Evolutionary conservation across 2,113 vertebrate genomes (phyloP).

Genomic region (Corapipo altera): DNA sequence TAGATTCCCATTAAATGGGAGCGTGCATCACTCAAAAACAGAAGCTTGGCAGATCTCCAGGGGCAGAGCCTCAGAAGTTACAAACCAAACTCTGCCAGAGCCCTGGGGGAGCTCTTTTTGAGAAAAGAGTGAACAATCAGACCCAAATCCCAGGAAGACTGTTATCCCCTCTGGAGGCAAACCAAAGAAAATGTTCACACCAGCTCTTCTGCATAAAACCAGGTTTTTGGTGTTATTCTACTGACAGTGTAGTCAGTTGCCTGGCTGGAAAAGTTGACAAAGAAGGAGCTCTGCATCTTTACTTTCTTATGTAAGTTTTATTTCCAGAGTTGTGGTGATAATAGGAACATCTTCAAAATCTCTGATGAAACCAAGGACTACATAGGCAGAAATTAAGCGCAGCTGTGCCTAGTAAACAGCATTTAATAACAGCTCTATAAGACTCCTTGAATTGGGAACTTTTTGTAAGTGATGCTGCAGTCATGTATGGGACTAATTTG

Average conservation of each 20-base stretch:
- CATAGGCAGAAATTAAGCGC: background rate
- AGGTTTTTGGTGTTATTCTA: background rate
- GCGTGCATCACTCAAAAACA: background rate
- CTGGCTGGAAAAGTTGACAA: background rate
- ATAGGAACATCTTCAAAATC: background rate
- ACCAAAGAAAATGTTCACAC: slow-evolving; percentile 29
- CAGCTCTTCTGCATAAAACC: background rate
- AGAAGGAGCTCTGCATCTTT: background rate
- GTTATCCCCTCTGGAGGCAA: slow-evolving; percentile 27
- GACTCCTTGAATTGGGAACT: background rate
- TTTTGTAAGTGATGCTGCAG: background rate
- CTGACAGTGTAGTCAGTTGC: background rate
- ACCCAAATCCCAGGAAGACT: slow-evolving; percentile 2
- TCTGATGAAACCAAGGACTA: background rate
- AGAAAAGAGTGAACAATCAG: slow-evolving; percentile 31
- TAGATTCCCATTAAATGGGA: background rate
- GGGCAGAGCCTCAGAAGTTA: background rate
- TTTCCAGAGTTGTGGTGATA: background rate
- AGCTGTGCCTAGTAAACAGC: background rate
- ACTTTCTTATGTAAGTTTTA: background rate
- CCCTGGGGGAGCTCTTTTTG: background rate
- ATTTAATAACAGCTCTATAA: background rate
- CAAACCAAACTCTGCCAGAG: slow-evolving; percentile 17
- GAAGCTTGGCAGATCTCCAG: slow-evolving; percentile 27
- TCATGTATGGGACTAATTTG: background rate